phyloP scores from a whole-genome alignment of 2,113 vertebrate genomes.

The Notiomystis cincta region DNA sequence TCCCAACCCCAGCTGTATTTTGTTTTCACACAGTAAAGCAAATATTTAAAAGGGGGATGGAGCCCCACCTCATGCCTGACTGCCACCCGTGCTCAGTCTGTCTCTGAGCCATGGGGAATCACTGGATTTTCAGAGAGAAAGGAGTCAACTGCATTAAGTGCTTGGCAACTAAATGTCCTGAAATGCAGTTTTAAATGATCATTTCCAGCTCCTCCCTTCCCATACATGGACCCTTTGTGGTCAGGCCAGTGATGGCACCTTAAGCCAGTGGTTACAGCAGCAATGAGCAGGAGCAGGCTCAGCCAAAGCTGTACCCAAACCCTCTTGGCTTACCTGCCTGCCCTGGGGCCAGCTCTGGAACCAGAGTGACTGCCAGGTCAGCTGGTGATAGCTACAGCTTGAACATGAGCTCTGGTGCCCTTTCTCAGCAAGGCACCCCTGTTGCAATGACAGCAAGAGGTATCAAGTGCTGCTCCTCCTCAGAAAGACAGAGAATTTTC shows the following conservation, averaged over 20 bases:
- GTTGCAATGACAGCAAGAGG: fast-evolving
- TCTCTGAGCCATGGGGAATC: background rate
- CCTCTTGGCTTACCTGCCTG: background rate
- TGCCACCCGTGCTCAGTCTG: background rate
- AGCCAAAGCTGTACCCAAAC: background rate
- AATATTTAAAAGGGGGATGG: background rate
- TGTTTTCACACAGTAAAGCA: background rate
- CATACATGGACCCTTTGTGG: fast-evolving
- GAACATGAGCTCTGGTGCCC: background rate
- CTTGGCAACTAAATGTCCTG: background rate
- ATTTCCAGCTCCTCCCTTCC: background rate
- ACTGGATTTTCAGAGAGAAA: background rate
- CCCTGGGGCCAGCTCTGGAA: background rate
- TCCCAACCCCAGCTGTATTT: background rate
- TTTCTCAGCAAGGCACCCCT: background rate
- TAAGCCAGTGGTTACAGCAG: background rate
- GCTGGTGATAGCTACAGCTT: background rate
- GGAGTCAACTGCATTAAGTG: background rate
- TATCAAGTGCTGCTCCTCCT: background rate
- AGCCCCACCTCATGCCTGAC: background rate
- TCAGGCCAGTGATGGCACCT: fast-evolving
- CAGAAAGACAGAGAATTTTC: background rate
- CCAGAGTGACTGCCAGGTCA: fast-evolving
- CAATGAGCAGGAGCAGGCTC: background rate
- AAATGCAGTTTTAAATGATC: background rate